phyloP scores from a whole-genome alignment of 2,888 invertebrate species.

The Punctoribates punctum region DNA sequence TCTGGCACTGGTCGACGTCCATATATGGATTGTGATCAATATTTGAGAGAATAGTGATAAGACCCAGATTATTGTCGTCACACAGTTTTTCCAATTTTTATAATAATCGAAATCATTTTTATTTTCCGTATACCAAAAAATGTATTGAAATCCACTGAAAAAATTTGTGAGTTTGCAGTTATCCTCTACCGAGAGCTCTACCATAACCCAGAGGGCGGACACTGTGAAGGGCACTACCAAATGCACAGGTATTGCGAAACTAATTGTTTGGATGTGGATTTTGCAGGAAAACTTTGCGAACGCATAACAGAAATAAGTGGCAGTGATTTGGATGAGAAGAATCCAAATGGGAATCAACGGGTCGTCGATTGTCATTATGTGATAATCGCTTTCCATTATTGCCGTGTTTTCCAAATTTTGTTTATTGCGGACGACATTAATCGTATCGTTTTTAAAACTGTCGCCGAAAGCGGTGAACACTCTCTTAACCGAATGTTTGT shows the following conservation, averaged over 20 bases:
- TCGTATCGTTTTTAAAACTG: neutral
- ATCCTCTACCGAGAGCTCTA: neutral
- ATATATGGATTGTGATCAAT: constrained; percentile 38
- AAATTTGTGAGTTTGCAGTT: constrained; percentile 25
- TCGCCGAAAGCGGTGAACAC: neutral
- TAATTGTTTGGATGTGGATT: constrained; percentile 56
- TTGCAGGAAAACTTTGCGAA: constrained; percentile 59
- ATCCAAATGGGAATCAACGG: constrained; percentile 32
- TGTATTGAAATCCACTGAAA: constrained; percentile 38
- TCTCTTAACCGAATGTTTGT: neutral
- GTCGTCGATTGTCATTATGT: constrained; percentile 9
- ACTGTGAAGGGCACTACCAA: constrained; percentile 53
- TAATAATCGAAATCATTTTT: constrained; percentile 51
- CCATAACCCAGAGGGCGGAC: constrained; percentile 43
- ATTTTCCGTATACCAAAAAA: constrained; percentile 26
- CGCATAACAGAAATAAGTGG: constrained; percentile 55
- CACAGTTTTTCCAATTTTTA: neutral
- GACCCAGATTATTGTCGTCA: constrained; percentile 37
- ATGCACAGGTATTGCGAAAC: constrained; percentile 55
- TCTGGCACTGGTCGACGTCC: constrained; percentile 40
- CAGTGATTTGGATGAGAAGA: constrained; percentile 39
- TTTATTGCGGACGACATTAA: constrained; percentile 16
- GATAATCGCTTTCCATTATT: constrained; percentile 13
- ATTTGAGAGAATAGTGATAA: constrained; percentile 25
- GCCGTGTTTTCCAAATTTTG: neutral